phyloP scores from a whole-genome alignment of 2,888 invertebrate species.

The Plebejus anna region DNA sequence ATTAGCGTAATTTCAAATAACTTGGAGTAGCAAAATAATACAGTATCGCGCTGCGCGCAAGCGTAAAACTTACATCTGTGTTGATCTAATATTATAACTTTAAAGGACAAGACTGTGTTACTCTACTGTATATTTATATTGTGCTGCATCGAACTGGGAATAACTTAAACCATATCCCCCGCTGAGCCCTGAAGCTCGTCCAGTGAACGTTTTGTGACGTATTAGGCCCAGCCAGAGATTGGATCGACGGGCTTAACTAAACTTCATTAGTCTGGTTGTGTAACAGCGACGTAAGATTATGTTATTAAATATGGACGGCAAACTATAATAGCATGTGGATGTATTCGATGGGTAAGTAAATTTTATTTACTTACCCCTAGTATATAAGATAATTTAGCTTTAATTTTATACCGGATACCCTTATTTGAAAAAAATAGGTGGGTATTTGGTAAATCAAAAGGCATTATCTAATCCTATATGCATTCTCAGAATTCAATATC shows the following conservation, averaged over 20 bases:
- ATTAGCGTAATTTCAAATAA: too few relatives aligned
- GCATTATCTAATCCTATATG: too few relatives aligned
- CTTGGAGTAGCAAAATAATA: neutral
- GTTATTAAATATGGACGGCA: slow-evolving; percentile 19
- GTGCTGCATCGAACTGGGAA: neutral
- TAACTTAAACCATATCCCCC: neutral
- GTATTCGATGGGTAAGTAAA: neutral
- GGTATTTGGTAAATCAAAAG: too few relatives aligned
- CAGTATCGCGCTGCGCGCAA: neutral
- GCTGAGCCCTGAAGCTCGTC: slow-evolving; percentile 28
- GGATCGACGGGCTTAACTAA: slow-evolving; percentile 66
- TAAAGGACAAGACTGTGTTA: neutral
- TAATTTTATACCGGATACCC: too few relatives aligned
- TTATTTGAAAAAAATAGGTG: too few relatives aligned
- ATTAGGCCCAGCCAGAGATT: slow-evolving; percentile 50
- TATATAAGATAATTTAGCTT: too few relatives aligned
- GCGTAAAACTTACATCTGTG: neutral
- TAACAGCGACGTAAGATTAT: slow-evolving; percentile 42
- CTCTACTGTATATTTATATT: neutral
- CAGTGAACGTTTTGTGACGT: slow-evolving; percentile 33
- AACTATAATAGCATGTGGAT: neutral
- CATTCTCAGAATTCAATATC: too few relatives aligned
- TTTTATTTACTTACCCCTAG: too few relatives aligned
- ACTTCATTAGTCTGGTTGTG: slow-evolving; percentile 63
- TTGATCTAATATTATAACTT: neutral